Evolutionary conservation across 2,888 invertebrate genomes (phyloP).

Genomic region (Agrochola macilenta): DNA sequence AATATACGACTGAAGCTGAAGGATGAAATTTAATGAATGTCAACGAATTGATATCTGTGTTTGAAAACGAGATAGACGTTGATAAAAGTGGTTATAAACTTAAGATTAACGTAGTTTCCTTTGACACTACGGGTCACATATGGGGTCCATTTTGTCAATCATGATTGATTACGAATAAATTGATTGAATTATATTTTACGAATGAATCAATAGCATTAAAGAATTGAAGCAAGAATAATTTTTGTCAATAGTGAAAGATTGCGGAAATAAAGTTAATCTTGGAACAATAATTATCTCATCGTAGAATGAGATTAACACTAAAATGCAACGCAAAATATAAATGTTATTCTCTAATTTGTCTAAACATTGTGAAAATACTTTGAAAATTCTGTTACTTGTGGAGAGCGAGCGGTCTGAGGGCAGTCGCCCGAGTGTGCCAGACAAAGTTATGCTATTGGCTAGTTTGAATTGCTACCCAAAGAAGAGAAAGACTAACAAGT

Average conservation of each 20-base stretch:
- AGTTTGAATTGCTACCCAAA: not conserved
- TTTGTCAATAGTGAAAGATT: not conserved
- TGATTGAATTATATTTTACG: not conserved
- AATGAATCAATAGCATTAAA: not conserved
- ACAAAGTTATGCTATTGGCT: slow-evolving; percentile 1
- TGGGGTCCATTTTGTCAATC: not conserved
- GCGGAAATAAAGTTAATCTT: not conserved
- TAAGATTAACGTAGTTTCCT: not conserved
- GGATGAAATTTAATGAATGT: not conserved
- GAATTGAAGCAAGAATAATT: not conserved
- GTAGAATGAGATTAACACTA: not conserved
- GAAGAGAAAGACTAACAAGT: not conserved
- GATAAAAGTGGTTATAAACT: not conserved
- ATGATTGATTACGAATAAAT: slow-evolving; percentile 1
- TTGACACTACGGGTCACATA: not conserved
- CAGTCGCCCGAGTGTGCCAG: not conserved
- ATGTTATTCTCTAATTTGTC: not conserved
- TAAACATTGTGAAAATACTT: not conserved
- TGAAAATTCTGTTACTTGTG: not conserved
- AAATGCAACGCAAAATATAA: not conserved
- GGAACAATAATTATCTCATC: not conserved
- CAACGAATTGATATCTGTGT: slow-evolving; percentile 2
- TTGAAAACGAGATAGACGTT: slow-evolving; percentile 1
- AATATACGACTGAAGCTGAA: not conserved
- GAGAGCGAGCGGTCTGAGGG: not conserved